phyloP scores from a whole-genome alignment of 2,888 invertebrate species.

The Lepidochrysops patricia region DNA sequence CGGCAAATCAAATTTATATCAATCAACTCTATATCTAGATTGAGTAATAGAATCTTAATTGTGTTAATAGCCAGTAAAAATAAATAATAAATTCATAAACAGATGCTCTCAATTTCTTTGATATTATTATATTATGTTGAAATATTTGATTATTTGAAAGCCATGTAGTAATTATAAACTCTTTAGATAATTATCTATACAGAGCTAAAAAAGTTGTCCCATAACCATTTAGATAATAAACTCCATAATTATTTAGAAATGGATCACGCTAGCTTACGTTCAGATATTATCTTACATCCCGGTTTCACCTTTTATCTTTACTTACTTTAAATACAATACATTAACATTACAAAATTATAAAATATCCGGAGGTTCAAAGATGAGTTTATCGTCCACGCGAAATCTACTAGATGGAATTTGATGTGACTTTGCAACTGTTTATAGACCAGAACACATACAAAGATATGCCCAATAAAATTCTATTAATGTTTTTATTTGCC shows the following conservation, averaged over 20 bases:
- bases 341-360: background rate
- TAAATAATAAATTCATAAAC: background rate
- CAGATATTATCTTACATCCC: slow-evolving; percentile 3
- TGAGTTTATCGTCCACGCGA: background rate
- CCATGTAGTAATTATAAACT: background rate
- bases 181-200: background rate
- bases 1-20: slow-evolving; percentile 70
- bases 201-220: background rate
- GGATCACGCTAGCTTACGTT: slow-evolving; percentile 17
- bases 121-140: background rate
- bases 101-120: background rate
- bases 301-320: background rate
- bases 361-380: background rate
- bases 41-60: background rate
- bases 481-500: slow-evolving; percentile 61
- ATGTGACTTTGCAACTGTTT: background rate
- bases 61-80: background rate
- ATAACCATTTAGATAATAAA: slow-evolving; percentile 36
- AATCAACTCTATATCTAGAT: slow-evolving; percentile 41
- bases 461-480: slow-evolving; percentile 17
- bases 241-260: slow-evolving; percentile 57
- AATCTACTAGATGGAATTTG: background rate
- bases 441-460: background rate
- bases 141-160: background rate
- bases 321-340: background rate